Evolutionary conservation across 2,888 invertebrate species (phyloP).

Genomic region (Unio pictorum): DNA sequence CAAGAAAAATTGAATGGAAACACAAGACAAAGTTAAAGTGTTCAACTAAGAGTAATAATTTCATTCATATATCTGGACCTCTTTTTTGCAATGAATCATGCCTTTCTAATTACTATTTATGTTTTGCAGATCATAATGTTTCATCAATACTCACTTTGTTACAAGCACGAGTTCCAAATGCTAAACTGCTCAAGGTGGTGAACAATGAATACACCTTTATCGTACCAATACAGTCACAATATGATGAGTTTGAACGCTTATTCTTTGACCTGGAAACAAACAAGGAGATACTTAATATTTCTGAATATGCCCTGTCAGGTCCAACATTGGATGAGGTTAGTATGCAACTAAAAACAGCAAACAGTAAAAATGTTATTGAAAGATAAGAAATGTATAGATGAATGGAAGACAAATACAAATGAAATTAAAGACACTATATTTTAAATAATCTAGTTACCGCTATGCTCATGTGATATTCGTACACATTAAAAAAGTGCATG

Average conservation of each 20-base stretch:
- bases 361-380: neutral
- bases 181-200: conserved; percentile 71
- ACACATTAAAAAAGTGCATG: neutral
- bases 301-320: conserved; percentile 75
- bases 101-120: too few species aligned
- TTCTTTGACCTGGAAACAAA: conserved; percentile 70
- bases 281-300: conserved; percentile 67
- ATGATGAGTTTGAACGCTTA: conserved; percentile 31
- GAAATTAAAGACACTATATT: neutral
- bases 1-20: too few species aligned
- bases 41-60: too few species aligned
- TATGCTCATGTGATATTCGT: neutral
- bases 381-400: neutral
- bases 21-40: too few species aligned
- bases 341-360: conserved; percentile 4
- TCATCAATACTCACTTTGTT: conserved; percentile 59
- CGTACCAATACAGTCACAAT: conserved; percentile 54
- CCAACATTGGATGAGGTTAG: conserved; percentile 76
- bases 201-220: conserved; percentile 73
- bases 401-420: neutral
- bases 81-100: too few species aligned
- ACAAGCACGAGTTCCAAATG: conserved; percentile 67
- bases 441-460: neutral
- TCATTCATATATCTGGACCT: too few species aligned
- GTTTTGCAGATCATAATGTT: conserved; percentile 26